phyloP scores from a whole-genome alignment of 53 echinoderm and acorn worm genomes.

The Pentamera pediparva region DNA sequence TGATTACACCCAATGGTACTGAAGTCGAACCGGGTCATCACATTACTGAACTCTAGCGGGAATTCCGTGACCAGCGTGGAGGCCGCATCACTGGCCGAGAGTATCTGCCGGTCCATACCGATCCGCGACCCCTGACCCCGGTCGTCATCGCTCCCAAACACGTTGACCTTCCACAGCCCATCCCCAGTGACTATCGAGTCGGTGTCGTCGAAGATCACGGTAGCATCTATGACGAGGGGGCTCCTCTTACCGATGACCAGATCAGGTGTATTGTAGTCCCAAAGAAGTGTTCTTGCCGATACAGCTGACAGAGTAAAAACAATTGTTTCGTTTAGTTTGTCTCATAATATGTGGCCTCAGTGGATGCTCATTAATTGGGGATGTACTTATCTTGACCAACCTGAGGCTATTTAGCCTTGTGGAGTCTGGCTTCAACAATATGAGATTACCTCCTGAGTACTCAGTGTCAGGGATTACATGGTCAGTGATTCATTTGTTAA shows the following conservation, averaged over 20 bases:
- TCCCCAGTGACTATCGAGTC: conserved; percentile 50
- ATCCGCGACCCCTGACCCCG: conserved; percentile 55
- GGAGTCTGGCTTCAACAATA: too few relatives aligned
- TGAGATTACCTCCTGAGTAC: too few relatives aligned
- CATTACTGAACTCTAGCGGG: conserved; percentile 49
- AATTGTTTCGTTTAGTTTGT: too few relatives aligned
- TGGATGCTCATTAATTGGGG: too few relatives aligned
- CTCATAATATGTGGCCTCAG: too few relatives aligned
- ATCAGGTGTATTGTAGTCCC: conserved; percentile 64
- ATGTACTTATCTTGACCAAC: too few relatives aligned
- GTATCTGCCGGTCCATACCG: conserved; percentile 54
- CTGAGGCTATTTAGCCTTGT: too few relatives aligned
- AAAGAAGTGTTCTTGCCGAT: conserved; percentile 50
- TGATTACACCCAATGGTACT: conserved; percentile 66
- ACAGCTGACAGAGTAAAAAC: conserved; percentile 43
- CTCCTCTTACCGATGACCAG: conserved; percentile 62
- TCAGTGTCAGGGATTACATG: too few relatives aligned
- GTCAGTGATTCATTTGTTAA: too few relatives aligned
- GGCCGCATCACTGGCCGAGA: conserved; percentile 37
- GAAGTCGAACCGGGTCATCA: conserved; percentile 59
- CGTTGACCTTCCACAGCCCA: conserved; percentile 73
- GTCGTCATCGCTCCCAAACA: conserved; percentile 65
- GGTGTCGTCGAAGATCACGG: conserved; percentile 50
- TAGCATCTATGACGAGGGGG: conserved; percentile 50
- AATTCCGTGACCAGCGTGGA: conserved; percentile 32